Conservation (phyloP, 2,888 invertebrate species). For the Papilio elwesi region DNA sequence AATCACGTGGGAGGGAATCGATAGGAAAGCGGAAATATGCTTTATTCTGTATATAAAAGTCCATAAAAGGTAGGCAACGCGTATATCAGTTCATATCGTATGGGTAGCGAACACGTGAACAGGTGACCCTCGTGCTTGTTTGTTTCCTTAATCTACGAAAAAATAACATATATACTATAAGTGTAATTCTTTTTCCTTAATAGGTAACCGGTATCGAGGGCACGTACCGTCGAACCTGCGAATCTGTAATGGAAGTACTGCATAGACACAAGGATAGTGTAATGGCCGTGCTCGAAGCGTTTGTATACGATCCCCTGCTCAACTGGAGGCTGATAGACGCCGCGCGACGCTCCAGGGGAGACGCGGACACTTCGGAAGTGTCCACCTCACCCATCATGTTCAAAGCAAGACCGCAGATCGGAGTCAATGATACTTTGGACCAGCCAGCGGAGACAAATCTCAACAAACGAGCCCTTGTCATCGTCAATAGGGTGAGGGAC, state of each 20-base stretch:
- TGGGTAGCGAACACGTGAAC: too few relatives aligned
- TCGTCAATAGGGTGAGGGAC: slow-evolving; percentile 96
- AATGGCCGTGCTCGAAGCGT: slow-evolving; percentile 99
- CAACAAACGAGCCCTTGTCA: slow-evolving; percentile 96
- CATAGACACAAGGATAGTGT: slow-evolving; percentile 98
- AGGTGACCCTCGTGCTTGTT: too few relatives aligned
- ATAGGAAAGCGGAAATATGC: too few relatives aligned
- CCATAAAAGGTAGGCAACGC: too few relatives aligned
- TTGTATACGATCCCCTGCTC: slow-evolving; percentile 98
- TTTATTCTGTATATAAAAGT: too few relatives aligned
- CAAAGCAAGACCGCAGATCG: slow-evolving; percentile 49
- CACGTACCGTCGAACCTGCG: slow-evolving; percentile 98
- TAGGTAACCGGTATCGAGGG: slow-evolving; percentile 99
- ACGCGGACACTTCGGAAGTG: slow-evolving; percentile 50
- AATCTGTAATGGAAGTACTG: slow-evolving; percentile 98
- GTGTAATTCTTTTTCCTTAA: not conserved
- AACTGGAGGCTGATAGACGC: slow-evolving; percentile 98
- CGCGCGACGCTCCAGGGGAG: slow-evolving; percentile 69
- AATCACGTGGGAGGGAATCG: too few relatives aligned
- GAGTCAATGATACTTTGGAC: slow-evolving; percentile 59
- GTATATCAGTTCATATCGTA: too few relatives aligned
- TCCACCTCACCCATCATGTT: slow-evolving; percentile 57
- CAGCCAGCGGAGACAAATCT: slow-evolving; percentile 89
- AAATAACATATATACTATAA: not conserved
- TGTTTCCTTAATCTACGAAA: too few relatives aligned